Evolutionary conservation across 2,113 vertebrate genomes (phyloP), one percentile per base, ranked within the genome.

Genomic region (Arizona elegans): DNA sequence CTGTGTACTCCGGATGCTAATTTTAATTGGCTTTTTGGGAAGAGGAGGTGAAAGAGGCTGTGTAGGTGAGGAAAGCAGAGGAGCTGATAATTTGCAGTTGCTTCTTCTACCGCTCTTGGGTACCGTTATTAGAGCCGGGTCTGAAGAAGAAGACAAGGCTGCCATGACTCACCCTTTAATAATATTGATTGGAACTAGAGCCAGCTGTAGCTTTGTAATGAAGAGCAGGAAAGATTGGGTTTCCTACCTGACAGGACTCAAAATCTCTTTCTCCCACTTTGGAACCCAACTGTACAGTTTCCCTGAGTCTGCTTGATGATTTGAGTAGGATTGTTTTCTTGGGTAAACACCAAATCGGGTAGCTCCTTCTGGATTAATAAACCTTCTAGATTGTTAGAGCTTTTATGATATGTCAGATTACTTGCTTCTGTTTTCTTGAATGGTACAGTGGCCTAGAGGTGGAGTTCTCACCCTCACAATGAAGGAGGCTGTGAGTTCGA

Each of bases 101-200:
- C 93, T 56, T 17, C 1, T 90, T 65, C 21, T 0, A 0, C 86
- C 24, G 62, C 94, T 93, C 92, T 90, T 91, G 55, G 12, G 21
- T 7, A 38, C 7, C 1, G 13, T 17, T 29, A 81, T 23, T 47
- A n/a, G 62, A 75, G 50, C 50, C 29, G 3, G 3, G 21, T 24
- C 21, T 29, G 95, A 91, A 93, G 93, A 94, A 96, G 29, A 89
- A 50, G 90, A 38, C 93, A 65, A 47, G 93, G 88, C 56, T 86
- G 85, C 88, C 87, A 29, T 96, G 96, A 96, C 93, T 96, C 97
- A 97, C 58, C 92, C 38, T 90, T 85, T 94, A 92, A 86, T 87
- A 92, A 91, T 11, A 93, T 89, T 1, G 93, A 92, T 85, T 81
- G 3, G 0, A 92, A 86, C 50, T 8, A 33, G 75, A 1, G 19